Conservation (phyloP, 92 coral and sea anemone genomes). For the Micromussa lordhowensis region DNA sequence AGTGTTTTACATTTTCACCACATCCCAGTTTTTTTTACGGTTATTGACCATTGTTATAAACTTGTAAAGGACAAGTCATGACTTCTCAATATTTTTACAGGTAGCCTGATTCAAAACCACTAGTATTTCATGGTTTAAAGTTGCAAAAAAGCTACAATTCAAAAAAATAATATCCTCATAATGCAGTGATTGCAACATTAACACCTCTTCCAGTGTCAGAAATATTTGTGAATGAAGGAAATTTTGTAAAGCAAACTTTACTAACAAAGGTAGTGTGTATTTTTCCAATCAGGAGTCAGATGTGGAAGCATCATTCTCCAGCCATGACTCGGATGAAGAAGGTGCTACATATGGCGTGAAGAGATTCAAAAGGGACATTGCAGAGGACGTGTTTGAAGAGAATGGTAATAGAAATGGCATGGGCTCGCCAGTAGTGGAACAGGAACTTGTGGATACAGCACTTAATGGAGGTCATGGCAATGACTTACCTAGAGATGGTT, state of each 20-base stretch:
- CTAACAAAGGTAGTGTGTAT: background rate
- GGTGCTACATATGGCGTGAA: conserved; percentile 54
- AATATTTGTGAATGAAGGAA: too few relatives aligned
- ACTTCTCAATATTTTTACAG: too few relatives aligned
- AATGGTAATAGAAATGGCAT: conserved; percentile 87
- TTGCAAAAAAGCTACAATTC: too few relatives aligned
- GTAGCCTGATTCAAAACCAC: too few relatives aligned
- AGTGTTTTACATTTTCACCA: too few relatives aligned
- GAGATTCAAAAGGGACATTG: conserved; percentile 87
- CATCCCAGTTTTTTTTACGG: too few relatives aligned
- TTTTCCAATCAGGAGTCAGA: conserved; percentile 83
- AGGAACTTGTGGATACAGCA: conserved; percentile 58
- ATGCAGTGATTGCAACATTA: background rate
- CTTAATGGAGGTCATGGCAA: conserved; percentile 81
- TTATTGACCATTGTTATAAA: too few relatives aligned
- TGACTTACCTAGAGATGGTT: conserved; percentile 77
- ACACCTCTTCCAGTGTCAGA: too few relatives aligned
- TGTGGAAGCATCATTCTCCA: conserved; percentile 96
- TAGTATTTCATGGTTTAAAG: too few relatives aligned
- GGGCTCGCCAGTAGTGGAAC: conserved; percentile 52
- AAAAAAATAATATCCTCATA: background rate
- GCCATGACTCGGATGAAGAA: conserved; percentile 96
- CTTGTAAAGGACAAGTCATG: too few relatives aligned
- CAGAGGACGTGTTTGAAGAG: conserved; percentile 77
- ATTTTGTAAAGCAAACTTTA: background rate